A percentile compares a stretch with the other conserved stretches of the same genome.
Conservation (phyloP, 2,113 vertebrate genomes). For the Heterotis niloticus region DNA sequence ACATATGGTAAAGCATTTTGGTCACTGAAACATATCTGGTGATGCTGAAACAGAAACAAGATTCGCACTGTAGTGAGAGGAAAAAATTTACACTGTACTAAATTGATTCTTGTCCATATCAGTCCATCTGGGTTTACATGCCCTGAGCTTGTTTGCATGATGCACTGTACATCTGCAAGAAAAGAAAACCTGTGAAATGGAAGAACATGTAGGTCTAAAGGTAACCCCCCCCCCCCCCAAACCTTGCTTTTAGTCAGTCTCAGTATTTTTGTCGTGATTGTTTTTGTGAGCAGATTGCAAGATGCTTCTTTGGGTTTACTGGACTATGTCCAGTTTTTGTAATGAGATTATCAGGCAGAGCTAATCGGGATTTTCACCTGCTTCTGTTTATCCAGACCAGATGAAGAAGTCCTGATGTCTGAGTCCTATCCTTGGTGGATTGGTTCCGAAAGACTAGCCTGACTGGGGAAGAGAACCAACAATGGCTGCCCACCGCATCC, state of each 20-base stretch:
- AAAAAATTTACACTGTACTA: too few species aligned
- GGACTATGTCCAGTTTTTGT: background rate
- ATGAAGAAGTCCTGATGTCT: conserved; percentile 51
- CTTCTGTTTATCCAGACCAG: conserved; percentile 37
- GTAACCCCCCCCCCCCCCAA: background rate
- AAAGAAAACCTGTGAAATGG: background rate
- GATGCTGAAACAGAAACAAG: too few species aligned
- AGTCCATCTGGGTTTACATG: background rate
- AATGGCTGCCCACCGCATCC: conserved; percentile 93
- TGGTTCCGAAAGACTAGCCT: conserved; percentile 34
- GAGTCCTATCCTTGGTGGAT: conserved; percentile 24
- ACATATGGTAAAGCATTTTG: too few species aligned
- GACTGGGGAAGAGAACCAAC: conserved; percentile 17
- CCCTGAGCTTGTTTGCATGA: background rate
- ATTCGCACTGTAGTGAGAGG: too few species aligned
- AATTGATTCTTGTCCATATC: background rate
- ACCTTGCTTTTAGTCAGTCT: conserved; percentile 7
- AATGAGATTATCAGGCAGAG: conserved; percentile 22
- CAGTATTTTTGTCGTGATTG: conserved; percentile 31
- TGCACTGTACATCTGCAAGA: background rate
- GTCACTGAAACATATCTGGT: too few species aligned
- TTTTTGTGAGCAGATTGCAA: conserved; percentile 27
- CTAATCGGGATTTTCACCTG: conserved; percentile 19
- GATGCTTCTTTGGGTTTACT: conserved; percentile 2
- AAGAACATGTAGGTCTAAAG: background rate